Evolutionary conservation across 2,888 invertebrate species (phyloP), one percentile per base, ranked within the genome.

Genomic region (Chouioia cunea): DNA sequence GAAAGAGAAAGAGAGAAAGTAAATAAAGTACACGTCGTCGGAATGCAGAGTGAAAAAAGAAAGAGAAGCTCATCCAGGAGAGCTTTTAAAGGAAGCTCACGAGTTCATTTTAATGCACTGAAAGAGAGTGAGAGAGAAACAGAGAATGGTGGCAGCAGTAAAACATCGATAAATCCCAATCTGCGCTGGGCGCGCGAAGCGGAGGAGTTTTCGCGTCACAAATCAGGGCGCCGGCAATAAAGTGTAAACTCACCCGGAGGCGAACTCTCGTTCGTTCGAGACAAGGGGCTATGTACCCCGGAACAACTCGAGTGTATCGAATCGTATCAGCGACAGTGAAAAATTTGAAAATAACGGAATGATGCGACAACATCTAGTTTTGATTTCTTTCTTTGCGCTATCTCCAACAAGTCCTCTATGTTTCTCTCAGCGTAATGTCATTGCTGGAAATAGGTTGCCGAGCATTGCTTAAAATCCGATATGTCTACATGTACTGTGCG

Each of bases 111-210:
- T 60, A 56, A 72, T 68, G 64, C 65, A 68, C 53, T 70, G 53
- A 36, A 50, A 15, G 46, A 27, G 36, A 14, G 20, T 1, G 36
- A 48, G 54, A 43, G 43, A 18, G 50, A 4, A 8, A 10, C 1
- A 36, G 36, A 18, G 16, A 18, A 22, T 14, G 48, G 64, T 15
- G 14, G 50, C 20, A 50, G 70, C 59, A 65, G 70, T 73, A 67
- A 67, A 73, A 73, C 63, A 70, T 65, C 73, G 62, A 73, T 73
- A 73, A 73, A 73, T 73, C 67, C 67, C 65, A 73, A 73, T 73
- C 70, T 73, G 58, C 50, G 52, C 71, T 50, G 36, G 36, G 36
- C 36, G 36, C 18, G 23, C 46, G 22, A 54, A 22, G 47, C 22
- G 36, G 47, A 18, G 16, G 63, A 69, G 65, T 73, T 73, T 73